A percentile compares a stretch with the other conserved stretches of the same genome.
Evolutionary conservation across 2,797 vertebrate species (phyloP).

Genomic region (Hephaestus fuliginosus): DNA sequence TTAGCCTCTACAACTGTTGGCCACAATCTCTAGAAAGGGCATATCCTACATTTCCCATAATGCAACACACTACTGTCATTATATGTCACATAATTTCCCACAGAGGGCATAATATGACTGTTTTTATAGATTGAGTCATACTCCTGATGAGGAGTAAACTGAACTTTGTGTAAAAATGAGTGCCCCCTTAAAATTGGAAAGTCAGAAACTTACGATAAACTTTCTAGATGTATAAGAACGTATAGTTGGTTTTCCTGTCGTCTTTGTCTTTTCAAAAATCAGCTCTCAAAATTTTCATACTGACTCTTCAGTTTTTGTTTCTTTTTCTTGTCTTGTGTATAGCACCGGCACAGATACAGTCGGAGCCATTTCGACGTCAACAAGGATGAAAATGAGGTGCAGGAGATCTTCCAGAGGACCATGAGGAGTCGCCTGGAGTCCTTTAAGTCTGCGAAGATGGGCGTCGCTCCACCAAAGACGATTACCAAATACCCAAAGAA

Average conservation of each 20-base stretch:
- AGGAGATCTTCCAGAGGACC: slow-evolving; percentile 98
- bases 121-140: background rate
- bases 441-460: slow-evolving; percentile 96
- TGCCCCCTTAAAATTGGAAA: background rate
- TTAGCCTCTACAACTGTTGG: background rate
- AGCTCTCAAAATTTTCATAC: background rate
- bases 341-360: slow-evolving; percentile 96
- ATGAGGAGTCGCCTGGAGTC: slow-evolving; percentile 96
- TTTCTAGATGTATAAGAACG: background rate
- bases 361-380: slow-evolving; percentile 90
- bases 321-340: slow-evolving; percentile 10
- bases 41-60: background rate
- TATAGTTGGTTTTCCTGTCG: background rate
- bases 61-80: background rate
- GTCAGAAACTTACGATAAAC: background rate
- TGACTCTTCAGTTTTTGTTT: background rate
- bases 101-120: background rate
- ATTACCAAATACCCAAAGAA: slow-evolving; percentile 90
- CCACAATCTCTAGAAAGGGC: background rate
- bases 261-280: background rate
- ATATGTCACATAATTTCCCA: too few relatives aligned
- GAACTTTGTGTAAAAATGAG: background rate
- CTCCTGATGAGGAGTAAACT: background rate
- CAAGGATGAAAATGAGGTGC: slow-evolving; percentile 93
- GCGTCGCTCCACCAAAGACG: slow-evolving; percentile 89